Percentiles rank a stretch among this genome's conserved stretches.
Evolutionary conservation across 2,797 vertebrate genomes (phyloP).

Genomic region (Rhinogobio ventralis): DNA sequence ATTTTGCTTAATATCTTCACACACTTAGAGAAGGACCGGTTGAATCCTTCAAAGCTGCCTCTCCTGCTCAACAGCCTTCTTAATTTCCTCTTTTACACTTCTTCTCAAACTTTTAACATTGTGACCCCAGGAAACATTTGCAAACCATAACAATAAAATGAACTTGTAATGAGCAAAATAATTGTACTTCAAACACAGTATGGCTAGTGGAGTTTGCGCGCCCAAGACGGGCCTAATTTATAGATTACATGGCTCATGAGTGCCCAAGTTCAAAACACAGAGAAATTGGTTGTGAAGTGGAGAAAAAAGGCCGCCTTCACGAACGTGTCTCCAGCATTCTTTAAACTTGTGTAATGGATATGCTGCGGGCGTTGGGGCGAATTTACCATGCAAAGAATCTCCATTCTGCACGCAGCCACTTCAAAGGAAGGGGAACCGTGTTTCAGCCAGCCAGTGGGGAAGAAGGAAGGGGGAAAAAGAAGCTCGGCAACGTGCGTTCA

Average conservation of each 20-base stretch:
- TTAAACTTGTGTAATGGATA: conserved; percentile 87
- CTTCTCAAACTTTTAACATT: conserved; percentile 81
- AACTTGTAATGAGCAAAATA: conserved; percentile 89
- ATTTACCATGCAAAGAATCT: conserved; percentile 86
- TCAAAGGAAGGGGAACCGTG: conserved; percentile 78
- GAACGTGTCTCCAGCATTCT: conserved; percentile 80
- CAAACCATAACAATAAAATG: conserved; percentile 88
- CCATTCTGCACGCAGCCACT: conserved; percentile 81
- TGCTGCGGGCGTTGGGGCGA: conserved; percentile 79
- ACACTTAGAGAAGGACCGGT: conserved; percentile 64
- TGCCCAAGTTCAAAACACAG: conserved; percentile 84
- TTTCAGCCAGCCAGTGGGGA: conserved; percentile 80
- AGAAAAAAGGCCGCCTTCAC: conserved; percentile 76
- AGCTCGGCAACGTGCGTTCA: conserved; percentile 75
- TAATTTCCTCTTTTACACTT: conserved; percentile 66
- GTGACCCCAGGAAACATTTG: conserved; percentile 85
- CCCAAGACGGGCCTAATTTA: conserved; percentile 82
- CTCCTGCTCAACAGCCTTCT: conserved; percentile 19
- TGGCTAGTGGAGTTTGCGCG: conserved; percentile 71
- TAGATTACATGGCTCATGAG: conserved; percentile 86
- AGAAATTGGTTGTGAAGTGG: conserved; percentile 84
- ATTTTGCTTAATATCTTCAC: conserved; percentile 76
- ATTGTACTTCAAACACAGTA: conserved; percentile 84
- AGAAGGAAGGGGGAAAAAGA: conserved; percentile 68
- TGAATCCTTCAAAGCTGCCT: conserved; percentile 67